A percentile compares a stretch with the other conserved stretches of the same genome.
phyloP scores from a whole-genome alignment of 2,113 vertebrate species.

The Lates calcarifer region DNA sequence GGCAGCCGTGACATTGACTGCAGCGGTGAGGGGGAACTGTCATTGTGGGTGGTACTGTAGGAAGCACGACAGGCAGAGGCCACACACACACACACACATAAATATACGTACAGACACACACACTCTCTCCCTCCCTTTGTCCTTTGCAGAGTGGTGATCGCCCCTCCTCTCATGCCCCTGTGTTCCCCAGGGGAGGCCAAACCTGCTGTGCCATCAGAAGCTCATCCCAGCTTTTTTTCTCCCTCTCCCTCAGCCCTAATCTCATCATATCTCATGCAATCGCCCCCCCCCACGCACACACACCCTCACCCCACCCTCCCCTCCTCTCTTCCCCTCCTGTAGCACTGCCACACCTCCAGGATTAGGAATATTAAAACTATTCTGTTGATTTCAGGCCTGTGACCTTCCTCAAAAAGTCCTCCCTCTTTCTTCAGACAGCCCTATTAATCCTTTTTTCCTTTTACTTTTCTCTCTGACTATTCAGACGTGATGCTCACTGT shows the following conservation, averaged over 20 bases:
- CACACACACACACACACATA: constrained; percentile 52
- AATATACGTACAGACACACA: constrained; percentile 56
- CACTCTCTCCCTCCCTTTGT: constrained; percentile 78
- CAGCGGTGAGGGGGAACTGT: constrained; percentile 56
- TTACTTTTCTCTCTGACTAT: constrained; percentile 62
- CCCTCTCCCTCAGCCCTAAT: constrained; percentile 66
- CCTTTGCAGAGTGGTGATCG: constrained; percentile 76
- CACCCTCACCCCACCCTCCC: constrained; percentile 6
- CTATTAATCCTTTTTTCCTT: constrained; percentile 56
- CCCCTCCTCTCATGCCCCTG: constrained; percentile 69
- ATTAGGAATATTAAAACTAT: constrained; percentile 80
- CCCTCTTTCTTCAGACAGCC: constrained; percentile 49
- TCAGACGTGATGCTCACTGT: constrained; percentile 61
- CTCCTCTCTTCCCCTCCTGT: constrained; percentile 50
- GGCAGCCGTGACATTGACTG: constrained; percentile 81
- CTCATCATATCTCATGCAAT: constrained; percentile 75
- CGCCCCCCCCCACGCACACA: constrained; percentile 36
- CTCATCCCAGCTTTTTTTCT: constrained; percentile 65
- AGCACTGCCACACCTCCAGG: constrained; percentile 68
- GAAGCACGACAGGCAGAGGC: constrained; percentile 46
- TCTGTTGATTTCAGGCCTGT: constrained; percentile 72
- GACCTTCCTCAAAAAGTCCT: constrained; percentile 71
- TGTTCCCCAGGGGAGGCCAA: constrained; percentile 78
- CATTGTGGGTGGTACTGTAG: constrained; percentile 77
- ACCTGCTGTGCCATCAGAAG: constrained; percentile 87